phyloP scores from a whole-genome alignment of 2,113 vertebrate genomes.

The Gobiocypris rarus region DNA sequence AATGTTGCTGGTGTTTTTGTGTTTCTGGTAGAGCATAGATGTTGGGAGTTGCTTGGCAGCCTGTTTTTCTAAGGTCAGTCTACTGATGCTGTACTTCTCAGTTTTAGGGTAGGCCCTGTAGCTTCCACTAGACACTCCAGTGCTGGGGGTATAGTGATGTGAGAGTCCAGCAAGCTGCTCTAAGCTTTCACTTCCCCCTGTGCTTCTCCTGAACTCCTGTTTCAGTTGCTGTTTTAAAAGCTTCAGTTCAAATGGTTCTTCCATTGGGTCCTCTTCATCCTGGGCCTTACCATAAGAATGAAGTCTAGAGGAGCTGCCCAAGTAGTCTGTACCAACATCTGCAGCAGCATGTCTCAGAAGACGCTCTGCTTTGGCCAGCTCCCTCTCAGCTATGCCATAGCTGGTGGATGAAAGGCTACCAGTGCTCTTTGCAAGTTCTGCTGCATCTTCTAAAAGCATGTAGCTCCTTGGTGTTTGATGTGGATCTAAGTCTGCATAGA shows the following conservation, averaged over 20 bases:
- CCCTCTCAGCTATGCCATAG: conserved; percentile 92
- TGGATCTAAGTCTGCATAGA: conserved; percentile 90
- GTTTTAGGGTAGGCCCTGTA: conserved; percentile 92
- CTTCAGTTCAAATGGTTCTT: conserved; percentile 96
- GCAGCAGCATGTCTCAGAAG: conserved; percentile 84
- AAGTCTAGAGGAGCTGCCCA: conserved; percentile 87
- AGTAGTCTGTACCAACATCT: conserved; percentile 89
- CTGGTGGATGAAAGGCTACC: conserved; percentile 82
- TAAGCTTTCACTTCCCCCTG: conserved; percentile 88
- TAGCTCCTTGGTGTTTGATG: conserved; percentile 88
- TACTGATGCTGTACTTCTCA: conserved; percentile 97
- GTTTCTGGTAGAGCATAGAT: conserved; percentile 96
- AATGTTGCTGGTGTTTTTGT: conserved; percentile 90
- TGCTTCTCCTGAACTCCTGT: conserved; percentile 95
- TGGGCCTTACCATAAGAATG: conserved; percentile 92
- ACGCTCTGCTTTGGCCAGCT: conserved; percentile 91
- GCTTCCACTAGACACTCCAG: conserved; percentile 73
- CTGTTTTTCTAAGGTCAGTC: conserved; percentile 96
- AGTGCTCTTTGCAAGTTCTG: conserved; percentile 90
- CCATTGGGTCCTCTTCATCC: conserved; percentile 97
- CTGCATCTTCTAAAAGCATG: conserved; percentile 92
- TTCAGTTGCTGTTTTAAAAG: conserved; percentile 98
- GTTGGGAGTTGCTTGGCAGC: conserved; percentile 95
- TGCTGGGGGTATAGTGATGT: conserved; percentile 87
- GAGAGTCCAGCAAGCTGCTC: conserved; percentile 91